phyloP scores from a whole-genome alignment of 92 coral and sea anemone species.

The Siderastrea radians region DNA sequence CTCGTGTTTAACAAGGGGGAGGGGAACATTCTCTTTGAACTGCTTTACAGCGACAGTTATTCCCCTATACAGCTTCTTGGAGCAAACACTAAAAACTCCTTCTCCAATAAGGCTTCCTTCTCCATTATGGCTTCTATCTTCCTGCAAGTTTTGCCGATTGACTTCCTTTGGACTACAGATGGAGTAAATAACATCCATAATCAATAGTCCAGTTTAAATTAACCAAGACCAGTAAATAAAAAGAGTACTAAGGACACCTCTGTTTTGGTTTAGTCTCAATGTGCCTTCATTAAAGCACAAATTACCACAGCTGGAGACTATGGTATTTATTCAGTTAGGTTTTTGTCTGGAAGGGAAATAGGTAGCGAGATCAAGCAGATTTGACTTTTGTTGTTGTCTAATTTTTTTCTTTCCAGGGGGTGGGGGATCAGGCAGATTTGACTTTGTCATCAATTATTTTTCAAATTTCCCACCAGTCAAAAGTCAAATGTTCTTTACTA shows the following conservation, averaged over 20 bases:
- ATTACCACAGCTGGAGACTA: not conserved
- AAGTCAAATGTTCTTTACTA: not conserved
- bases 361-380: constrained; percentile 6
- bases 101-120: constrained; percentile 19
- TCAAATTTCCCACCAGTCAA: not conserved
- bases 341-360: not conserved
- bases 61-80: constrained; percentile 34
- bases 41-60: constrained; percentile 30
- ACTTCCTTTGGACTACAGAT: constrained; percentile 6
- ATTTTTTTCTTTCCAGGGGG: not conserved
- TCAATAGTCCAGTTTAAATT: not conserved
- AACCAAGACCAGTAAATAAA: not conserved
- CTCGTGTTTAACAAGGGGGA: not conserved
- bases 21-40: constrained; percentile 2
- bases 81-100: constrained; percentile 28
- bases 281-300: not conserved
- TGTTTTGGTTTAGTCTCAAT: not conserved
- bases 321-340: constrained; percentile 2
- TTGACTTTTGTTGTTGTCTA: not conserved
- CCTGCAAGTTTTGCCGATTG: not conserved
- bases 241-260: not conserved
- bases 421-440: too few species aligned
- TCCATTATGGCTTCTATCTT: constrained; percentile 5
- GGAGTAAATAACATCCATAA: not conserved
- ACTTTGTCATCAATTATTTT: too few species aligned